Evolutionary conservation across 2,888 invertebrate species (phyloP).

Genomic region (Odontomyia ornata): DNA sequence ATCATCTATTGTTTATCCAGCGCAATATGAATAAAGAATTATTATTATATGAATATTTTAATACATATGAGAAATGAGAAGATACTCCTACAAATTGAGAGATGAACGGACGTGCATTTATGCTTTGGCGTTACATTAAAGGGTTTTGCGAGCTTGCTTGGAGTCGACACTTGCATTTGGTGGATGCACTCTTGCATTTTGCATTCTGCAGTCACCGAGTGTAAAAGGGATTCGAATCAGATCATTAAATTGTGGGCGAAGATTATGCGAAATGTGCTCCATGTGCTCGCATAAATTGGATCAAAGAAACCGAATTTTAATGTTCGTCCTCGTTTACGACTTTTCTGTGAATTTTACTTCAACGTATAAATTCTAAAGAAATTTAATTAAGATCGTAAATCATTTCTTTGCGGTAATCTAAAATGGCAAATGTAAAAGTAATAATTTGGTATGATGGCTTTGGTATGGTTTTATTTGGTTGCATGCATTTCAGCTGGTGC

Average conservation of each 20-base stretch:
- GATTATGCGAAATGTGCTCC: slow-evolving; percentile 45
- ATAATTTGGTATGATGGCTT: no score
- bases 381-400: slow-evolving; percentile 45
- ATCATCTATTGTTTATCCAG: no score
- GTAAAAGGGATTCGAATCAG: slow-evolving; percentile 41
- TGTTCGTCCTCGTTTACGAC: slow-evolving; percentile 46
- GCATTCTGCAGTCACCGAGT: slow-evolving; percentile 4
- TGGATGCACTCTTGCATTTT: background rate
- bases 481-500: background rate
- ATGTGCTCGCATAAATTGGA: slow-evolving; percentile 48
- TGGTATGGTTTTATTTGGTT: no score
- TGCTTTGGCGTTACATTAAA: slow-evolving; percentile 30
- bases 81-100: slow-evolving; percentile 13
- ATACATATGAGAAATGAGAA: slow-evolving; percentile 28
- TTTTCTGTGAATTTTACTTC: slow-evolving; percentile 46
- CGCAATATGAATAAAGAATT: background rate
- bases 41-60: slow-evolving; percentile 4
- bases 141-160: background rate
- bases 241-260: slow-evolving; percentile 47
- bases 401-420: slow-evolving; percentile 35
- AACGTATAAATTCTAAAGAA: slow-evolving; percentile 33
- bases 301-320: slow-evolving; percentile 50
- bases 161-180: background rate
- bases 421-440: slow-evolving; percentile 2
- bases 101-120: background rate